These are phyloP conservation scores for Xiphophorus couchianus DNA, from an alignment of 2,113 vertebrate species.

Conservation along the genomic window DNA sequence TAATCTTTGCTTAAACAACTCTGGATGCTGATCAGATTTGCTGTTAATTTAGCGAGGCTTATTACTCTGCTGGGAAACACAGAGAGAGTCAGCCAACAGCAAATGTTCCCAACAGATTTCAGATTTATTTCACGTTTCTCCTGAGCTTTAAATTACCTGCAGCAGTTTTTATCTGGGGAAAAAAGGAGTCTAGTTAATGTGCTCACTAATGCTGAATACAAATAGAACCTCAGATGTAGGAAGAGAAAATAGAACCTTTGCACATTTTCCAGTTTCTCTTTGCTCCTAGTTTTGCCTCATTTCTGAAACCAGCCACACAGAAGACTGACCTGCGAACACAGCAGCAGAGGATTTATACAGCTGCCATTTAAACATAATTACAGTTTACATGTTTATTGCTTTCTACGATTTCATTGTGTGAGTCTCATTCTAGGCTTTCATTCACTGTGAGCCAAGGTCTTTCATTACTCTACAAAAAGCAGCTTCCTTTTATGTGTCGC, in stretches of 20 bases:
- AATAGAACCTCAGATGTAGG: not conserved
- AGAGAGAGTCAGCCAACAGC: conserved; percentile 9
- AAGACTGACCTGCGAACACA: conserved; percentile 6
- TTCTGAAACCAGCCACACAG: not conserved
- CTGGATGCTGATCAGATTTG: conserved; percentile 37
- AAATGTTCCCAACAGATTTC: not conserved
- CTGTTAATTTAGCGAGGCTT: conserved; percentile 14
- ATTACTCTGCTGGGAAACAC: conserved; percentile 18
- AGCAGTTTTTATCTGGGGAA: not conserved
- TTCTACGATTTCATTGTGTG: conserved; percentile 4
- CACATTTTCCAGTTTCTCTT: not conserved
- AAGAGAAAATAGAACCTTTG: not conserved
- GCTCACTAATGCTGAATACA: no score
- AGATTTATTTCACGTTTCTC: not conserved
- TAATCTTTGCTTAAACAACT: not conserved
- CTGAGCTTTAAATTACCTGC: not conserved
- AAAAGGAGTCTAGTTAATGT: no score
- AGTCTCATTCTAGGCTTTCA: not conserved
- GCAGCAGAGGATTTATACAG: conserved; percentile 22
- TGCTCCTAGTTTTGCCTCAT: not conserved
- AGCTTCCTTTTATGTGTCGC: conserved; percentile 7
- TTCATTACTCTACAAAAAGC: not conserved
- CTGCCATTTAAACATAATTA: conserved; percentile 13
- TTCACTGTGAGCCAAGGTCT: not conserved
- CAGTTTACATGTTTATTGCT: conserved; percentile 19